These are phyloP conservation scores for Eonycteris spelaea DNA, from an alignment of 2,113 vertebrate genomes.

Conservation along the genomic window DNA sequence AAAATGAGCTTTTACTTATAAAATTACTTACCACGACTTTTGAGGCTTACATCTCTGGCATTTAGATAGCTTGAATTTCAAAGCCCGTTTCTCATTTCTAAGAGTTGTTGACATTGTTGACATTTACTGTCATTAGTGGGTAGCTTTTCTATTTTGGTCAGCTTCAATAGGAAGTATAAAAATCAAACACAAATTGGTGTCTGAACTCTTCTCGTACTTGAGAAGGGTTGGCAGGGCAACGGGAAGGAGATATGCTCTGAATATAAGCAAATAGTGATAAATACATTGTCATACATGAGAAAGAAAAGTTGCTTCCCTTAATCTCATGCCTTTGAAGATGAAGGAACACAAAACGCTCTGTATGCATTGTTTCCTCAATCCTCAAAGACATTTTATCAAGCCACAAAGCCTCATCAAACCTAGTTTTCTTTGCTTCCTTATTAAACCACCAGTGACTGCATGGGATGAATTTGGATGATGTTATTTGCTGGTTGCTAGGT, in stretches of 20 bases:
- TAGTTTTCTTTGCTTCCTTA: slow-evolving; percentile 16
- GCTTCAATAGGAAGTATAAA: not conserved
- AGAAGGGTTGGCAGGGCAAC: slow-evolving; percentile 40
- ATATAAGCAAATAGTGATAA: slow-evolving; percentile 32
- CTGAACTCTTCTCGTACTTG: slow-evolving; percentile 33
- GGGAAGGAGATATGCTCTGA: not conserved
- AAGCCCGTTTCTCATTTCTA: not conserved
- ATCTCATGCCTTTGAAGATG: not conserved
- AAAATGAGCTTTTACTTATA: not conserved
- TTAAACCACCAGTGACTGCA: slow-evolving; percentile 10
- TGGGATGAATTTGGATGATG: slow-evolving; percentile 38
- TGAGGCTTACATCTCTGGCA: not conserved
- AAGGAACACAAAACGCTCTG: not conserved
- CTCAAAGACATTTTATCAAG: slow-evolving; percentile 22
- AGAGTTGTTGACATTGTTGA: not conserved
- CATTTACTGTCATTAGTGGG: not conserved
- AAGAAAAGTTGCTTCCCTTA: not conserved
- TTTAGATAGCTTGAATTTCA: not conserved
- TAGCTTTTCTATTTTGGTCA: slow-evolving; percentile 46
- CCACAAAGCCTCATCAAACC: slow-evolving; percentile 36
- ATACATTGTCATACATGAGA: not conserved
- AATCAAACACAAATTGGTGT: not conserved
- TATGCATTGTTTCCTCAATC: not conserved
- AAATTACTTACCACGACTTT: not conserved
- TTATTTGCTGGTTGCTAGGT: slow-evolving; percentile 53